A percentile compares a stretch with the other conserved stretches of the same genome.
Evolutionary conservation across 2,113 vertebrate genomes (phyloP).

Genomic region (Varanus salvator): DNA sequence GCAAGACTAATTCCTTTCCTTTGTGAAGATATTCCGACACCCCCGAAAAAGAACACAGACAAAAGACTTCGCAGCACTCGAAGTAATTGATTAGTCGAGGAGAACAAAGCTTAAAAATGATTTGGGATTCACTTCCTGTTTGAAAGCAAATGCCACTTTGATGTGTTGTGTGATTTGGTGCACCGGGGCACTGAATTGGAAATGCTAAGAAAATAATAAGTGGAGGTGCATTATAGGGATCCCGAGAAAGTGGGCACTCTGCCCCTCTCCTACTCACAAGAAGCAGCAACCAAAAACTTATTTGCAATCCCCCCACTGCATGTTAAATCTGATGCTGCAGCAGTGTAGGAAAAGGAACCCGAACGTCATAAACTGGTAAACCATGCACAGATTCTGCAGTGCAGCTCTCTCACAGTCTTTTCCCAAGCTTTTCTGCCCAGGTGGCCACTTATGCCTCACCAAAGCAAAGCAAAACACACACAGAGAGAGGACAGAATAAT

Average conservation of each 20-base stretch:
- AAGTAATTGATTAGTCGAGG: slow-evolving; percentile 12
- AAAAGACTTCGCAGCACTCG: background rate
- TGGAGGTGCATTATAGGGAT: background rate
- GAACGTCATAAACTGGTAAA: too few relatives aligned
- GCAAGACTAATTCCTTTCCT: background rate
- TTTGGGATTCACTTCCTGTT: background rate
- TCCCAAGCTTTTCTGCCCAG: background rate
- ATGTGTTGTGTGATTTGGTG: background rate
- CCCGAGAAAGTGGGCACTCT: background rate
- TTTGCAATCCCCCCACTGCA: background rate
- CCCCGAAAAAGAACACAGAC: background rate
- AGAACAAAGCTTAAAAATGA: slow-evolving; percentile 23
- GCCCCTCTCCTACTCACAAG: too few relatives aligned
- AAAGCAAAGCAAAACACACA: too few relatives aligned
- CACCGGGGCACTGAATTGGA: slow-evolving; percentile 7
- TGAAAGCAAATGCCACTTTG: background rate
- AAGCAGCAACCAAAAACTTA: background rate
- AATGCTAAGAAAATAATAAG: slow-evolving; percentile 14
- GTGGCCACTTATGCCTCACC: too few relatives aligned
- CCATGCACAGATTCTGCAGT: background rate
- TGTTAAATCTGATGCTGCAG: too few relatives aligned
- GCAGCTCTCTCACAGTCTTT: too few relatives aligned
- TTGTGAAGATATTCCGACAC: too few relatives aligned
- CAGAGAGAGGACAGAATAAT: too few relatives aligned
- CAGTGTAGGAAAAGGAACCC: background rate